Conservation (phyloP, 2,888 invertebrate genomes). For the Patella ulyssiponensis region DNA sequence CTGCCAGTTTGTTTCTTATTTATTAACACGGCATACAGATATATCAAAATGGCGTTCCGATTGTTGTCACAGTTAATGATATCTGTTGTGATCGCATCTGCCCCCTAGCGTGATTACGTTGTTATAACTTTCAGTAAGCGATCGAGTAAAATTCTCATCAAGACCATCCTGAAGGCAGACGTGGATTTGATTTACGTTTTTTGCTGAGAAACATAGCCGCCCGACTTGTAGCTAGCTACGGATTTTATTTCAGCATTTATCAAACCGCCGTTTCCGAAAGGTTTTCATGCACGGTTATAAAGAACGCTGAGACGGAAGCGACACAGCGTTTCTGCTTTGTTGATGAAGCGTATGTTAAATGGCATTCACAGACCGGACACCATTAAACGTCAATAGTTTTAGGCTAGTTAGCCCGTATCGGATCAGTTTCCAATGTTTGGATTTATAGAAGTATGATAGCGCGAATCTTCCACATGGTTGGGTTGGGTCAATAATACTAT, state of each 20-base stretch:
- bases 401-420: constrained; percentile 12
- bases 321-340: not conserved
- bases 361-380: not conserved
- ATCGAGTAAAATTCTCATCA: constrained; percentile 5
- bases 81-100: not conserved
- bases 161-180: not conserved
- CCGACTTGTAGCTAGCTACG: constrained; percentile 8
- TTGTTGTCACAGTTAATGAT: not conserved
- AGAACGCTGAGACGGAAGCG: not conserved
- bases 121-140: not conserved
- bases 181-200: constrained; percentile 4
- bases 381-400: not conserved
- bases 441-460: not conserved
- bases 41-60: constrained; percentile 7
- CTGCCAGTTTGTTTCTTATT: not conserved
- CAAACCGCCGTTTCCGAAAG: constrained; percentile 27
- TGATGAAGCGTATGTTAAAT: constrained; percentile 3
- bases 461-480: not conserved
- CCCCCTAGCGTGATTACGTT: not conserved
- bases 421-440: constrained; percentile 5
- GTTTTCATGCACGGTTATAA: constrained; percentile 15
- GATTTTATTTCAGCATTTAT: constrained; percentile 29
- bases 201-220: constrained; percentile 9
- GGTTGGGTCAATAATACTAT: not conserved
- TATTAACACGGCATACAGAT: not conserved